Evolutionary conservation across 2,888 invertebrate species (phyloP), one percentile per base, ranked within the genome.

Genomic region (Sinotaia quadrata): DNA sequence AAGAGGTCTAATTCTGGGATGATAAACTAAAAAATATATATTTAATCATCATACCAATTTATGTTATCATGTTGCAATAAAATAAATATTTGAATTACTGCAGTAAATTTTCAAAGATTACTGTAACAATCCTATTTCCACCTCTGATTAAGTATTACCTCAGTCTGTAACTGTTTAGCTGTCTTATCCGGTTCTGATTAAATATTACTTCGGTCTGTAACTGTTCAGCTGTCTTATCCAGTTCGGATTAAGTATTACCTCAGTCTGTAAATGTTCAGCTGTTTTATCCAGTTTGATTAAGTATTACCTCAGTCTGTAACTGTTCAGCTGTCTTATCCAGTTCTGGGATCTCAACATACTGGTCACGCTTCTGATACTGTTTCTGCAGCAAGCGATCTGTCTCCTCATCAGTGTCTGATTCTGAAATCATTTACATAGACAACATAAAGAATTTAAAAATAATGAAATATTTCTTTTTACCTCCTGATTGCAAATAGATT

Each of bases 301-400:
- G n/a, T n/a, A n/a, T 27, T 36, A 83, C 82, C 77, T 78, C 80
- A 61, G 80, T 79, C 7, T 34, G 51, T 31, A 52, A 56, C 34
- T 65, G 27, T 33, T 24, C 41, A 31, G 41, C 67, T 37, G 57
- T 36, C 4, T 49, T 47, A 31, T 66, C 57, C 34, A 87, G 78
- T 73, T 87, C 87, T 37, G 88, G 88, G 59, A 88, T 87, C 63
- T 87, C 86, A 21, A 88, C 84, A 74, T 84, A 78, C 75, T 85
- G 84, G 67, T 84, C 83, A 27, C 83, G 81, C 29, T 81, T 81
- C 69, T 83, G 81, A 69, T 88, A 87, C 88, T 97, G 97, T 87
- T 97, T 97, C 24, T 97, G 97, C 72, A 98, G 91, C 73, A 98
- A 90, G 81, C 97, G 91, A 89, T 98, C 98, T n/a, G 98, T 98